These are phyloP conservation scores for Siphamia tubifer DNA, from an alignment of 2,113 vertebrate species.

Conservation along the genomic window DNA sequence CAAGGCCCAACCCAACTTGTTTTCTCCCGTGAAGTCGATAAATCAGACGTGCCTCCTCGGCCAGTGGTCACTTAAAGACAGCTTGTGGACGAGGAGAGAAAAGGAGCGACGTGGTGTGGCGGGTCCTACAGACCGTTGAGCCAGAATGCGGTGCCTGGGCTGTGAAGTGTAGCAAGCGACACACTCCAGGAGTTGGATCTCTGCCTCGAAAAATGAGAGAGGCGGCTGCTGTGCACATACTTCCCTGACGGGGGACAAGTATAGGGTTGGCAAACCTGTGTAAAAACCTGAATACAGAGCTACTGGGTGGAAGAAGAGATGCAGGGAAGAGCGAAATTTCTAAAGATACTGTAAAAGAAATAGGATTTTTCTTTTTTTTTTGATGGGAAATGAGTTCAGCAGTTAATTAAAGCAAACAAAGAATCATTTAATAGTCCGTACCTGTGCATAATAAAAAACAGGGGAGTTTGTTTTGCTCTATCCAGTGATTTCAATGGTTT, in stretches of 20 bases:
- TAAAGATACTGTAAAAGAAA: neutral
- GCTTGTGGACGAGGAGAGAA: conserved; percentile 23
- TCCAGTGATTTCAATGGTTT: conserved; percentile 24
- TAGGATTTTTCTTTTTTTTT: no score
- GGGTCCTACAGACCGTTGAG: conserved; percentile 40
- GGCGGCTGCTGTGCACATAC: conserved; percentile 60
- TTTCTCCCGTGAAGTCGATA: conserved; percentile 45
- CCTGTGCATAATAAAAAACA: conserved; percentile 8
- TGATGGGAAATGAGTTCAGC: neutral
- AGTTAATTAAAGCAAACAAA: neutral
- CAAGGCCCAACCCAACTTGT: conserved; percentile 42
- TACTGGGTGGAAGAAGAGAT: neutral
- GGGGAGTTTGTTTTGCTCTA: conserved; percentile 37
- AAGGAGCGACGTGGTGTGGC: neutral
- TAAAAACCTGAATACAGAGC: conserved; percentile 14
- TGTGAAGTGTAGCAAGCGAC: conserved; percentile 60
- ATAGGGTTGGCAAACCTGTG: conserved; percentile 22
- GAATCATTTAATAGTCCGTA: neutral
- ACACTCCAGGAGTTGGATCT: conserved; percentile 64
- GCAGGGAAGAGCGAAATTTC: neutral
- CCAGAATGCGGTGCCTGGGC: conserved; percentile 46
- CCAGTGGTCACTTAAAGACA: conserved; percentile 63
- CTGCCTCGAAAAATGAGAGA: conserved; percentile 44
- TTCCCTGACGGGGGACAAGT: conserved; percentile 50
- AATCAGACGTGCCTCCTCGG: conserved; percentile 43